Base-by-base conservation (phyloP, 64 coral and sea anemone species). In the Porites lutea region DNA sequence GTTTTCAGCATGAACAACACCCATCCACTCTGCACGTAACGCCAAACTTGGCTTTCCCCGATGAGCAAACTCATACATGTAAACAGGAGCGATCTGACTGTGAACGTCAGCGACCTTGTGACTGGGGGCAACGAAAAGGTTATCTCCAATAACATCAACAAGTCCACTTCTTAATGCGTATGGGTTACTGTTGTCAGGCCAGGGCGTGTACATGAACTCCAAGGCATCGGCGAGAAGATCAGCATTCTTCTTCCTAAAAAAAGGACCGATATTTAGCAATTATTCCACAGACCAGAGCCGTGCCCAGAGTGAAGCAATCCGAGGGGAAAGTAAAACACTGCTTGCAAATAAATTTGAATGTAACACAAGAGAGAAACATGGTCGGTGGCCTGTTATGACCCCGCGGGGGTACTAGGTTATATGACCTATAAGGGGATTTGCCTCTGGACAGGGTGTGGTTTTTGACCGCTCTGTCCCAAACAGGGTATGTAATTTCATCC, bases 21-120 rank as follows among this genome's bases (percentile, higher is more conserved):
- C 79, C 92, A 94, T 94, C 58, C 86, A 83, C 2, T 18, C 61
- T 1, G 71, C 6, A 2, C 18, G 27, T 37, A 37, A 0, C 27
- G 0, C 21, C 1, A 80, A 44, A 46, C 72, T 66, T 45, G 71
- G 65, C 65, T 71, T 89, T 46, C 86, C 53, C 52, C 55, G 79
- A 64, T 89, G 78, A 58, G 87, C 77, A 37, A 37, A 37, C 1
- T 37, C 27, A 37, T 37, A 37, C 27, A 37, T 37, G 27, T 37
- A 37, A 37, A 37, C 27, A 37, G 27, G 27, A 37, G 27, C 27
- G 27, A 37, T 1, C 27, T 37, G 27, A 1, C 27, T 89, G 44
- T 94, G 92, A n/a, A 74, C 82, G 65, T 72, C 59, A 2, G 88
- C 77, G 21, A 94, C 92, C 52, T 94, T 52, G 46, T 89, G 92